Conservation (phyloP, 2,797 vertebrate genomes). For the Intellagama lesueurii region DNA sequence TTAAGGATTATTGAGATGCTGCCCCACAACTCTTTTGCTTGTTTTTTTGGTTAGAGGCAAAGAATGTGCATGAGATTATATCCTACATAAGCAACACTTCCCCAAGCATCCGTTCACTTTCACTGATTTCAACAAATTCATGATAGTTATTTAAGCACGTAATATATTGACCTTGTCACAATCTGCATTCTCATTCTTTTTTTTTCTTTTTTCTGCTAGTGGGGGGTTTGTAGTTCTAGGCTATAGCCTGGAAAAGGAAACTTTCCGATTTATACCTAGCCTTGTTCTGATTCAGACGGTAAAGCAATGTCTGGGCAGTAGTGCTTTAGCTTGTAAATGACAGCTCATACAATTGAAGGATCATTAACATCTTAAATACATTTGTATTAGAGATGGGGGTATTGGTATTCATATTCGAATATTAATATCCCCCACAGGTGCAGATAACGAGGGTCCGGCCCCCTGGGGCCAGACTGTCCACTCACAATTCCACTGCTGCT, state of each 20-base stretch:
- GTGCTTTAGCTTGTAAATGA: not conserved
- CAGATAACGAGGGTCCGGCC: no score
- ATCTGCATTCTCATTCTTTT: not conserved
- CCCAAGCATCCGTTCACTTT: not conserved
- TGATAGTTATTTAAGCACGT: not conserved
- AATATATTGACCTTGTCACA: not conserved
- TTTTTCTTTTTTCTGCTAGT: no score
- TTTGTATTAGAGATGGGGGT: no score
- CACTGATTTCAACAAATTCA: not conserved
- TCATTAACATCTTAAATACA: not conserved
- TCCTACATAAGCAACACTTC: not conserved
- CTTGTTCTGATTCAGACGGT: not conserved
- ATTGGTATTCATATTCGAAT: no score
- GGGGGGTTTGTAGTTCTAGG: no score
- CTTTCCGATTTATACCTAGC: not conserved
- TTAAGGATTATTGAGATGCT: conserved; percentile 2
- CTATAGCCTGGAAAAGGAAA: not conserved
- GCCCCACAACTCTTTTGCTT: not conserved
- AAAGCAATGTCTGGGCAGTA: not conserved
- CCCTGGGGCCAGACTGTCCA: no score
- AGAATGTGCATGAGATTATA: not conserved
- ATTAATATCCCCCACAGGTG: no score
- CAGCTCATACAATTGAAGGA: not conserved
- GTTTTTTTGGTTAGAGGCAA: not conserved
- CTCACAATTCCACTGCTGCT: no score